These are phyloP conservation scores for Silurus asotus DNA, from an alignment of 2,113 vertebrate genomes.

Conservation along the genomic window DNA sequence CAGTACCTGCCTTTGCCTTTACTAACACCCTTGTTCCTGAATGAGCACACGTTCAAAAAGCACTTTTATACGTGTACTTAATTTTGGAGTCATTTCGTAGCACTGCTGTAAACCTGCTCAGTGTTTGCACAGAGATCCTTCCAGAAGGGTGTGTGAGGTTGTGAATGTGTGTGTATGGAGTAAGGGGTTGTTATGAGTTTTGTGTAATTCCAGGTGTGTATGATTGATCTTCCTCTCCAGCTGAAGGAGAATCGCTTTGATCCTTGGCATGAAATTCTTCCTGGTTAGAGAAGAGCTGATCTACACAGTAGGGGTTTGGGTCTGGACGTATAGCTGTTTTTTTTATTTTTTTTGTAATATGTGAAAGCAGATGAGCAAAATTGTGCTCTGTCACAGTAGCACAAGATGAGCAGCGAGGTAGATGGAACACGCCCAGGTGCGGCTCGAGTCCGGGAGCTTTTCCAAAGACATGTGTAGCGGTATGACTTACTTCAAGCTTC, in stretches of 20 bases:
- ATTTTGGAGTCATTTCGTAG: not conserved
- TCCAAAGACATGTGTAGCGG: not conserved
- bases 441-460: not conserved
- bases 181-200: not conserved
- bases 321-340: not conserved
- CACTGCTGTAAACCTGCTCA: not conserved
- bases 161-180: not conserved
- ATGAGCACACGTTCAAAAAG: not conserved
- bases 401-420: not conserved
- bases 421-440: not conserved
- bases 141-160: not conserved
- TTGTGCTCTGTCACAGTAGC: not conserved
- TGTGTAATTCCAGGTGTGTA: not conserved
- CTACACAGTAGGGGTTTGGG: conserved; percentile 10
- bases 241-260: conserved; percentile 26
- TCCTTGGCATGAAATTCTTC: conserved; percentile 23
- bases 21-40: too few species aligned
- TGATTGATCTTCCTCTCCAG: not conserved
- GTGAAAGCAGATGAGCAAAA: not conserved
- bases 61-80: not conserved
- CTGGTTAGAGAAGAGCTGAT: not conserved
- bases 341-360: not conserved
- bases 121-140: not conserved
- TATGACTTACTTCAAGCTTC: too few species aligned
- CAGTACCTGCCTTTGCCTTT: too few species aligned